Conservation (phyloP, 1,140 invertebrate genomes). For the Drosophila lowei region DNA sequence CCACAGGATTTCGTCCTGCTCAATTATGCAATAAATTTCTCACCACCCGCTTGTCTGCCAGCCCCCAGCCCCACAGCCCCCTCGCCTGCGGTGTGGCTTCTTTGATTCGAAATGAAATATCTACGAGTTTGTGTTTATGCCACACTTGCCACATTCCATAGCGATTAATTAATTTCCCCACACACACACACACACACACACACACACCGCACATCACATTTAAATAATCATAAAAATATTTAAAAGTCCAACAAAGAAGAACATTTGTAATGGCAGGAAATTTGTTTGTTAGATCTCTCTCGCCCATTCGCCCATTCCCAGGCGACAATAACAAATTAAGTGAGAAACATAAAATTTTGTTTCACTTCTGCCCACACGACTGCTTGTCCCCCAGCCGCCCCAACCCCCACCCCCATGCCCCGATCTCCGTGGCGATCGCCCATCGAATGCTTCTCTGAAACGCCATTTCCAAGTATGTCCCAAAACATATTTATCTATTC, state of each 20-base stretch:
- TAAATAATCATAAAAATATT: slow-evolving; percentile 73
- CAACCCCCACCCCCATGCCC: background rate
- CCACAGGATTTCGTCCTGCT: slow-evolving; percentile 63
- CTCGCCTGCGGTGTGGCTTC: slow-evolving; percentile 1
- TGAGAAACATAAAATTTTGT: slow-evolving; percentile 77
- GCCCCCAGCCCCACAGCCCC: background rate
- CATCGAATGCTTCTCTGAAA: slow-evolving; percentile 33
- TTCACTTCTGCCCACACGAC: slow-evolving; percentile 46
- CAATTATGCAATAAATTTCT: slow-evolving; percentile 81
- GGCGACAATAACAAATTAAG: slow-evolving; percentile 69
- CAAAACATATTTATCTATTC: slow-evolving; percentile 52
- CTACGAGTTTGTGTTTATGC: slow-evolving; percentile 29
- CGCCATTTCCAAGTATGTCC: slow-evolving; percentile 50
- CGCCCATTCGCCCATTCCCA: slow-evolving; percentile 29
- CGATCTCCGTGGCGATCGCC: background rate
- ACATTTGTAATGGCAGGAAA: slow-evolving; percentile 70
- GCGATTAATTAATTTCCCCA: slow-evolving; percentile 58
- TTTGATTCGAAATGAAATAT: slow-evolving; percentile 62
- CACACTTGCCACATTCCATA: slow-evolving; percentile 40
- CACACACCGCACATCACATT: slow-evolving; percentile 34
- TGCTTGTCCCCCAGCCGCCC: background rate
- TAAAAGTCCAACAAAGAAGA: slow-evolving; percentile 16
- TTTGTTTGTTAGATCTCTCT: slow-evolving; percentile 50
- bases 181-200: slow-evolving; percentile 8
- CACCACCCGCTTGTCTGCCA: slow-evolving; percentile 36